These are phyloP conservation scores for Drosophila sturtevanti DNA, from an alignment of 1,140 invertebrate species.

Conservation along the genomic window DNA sequence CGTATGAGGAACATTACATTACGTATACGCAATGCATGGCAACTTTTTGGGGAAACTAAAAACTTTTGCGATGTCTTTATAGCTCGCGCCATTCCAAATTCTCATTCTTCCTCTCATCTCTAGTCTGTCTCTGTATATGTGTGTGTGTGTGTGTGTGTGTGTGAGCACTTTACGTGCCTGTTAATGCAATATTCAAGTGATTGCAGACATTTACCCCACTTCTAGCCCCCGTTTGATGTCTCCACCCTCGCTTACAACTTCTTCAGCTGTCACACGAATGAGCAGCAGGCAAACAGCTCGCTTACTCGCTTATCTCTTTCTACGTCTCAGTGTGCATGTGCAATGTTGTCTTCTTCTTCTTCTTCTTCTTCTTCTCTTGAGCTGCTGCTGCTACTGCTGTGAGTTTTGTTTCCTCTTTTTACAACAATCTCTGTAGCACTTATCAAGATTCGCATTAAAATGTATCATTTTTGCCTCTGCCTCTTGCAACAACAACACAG, in stretches of 20 bases:
- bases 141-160: slow-evolving; percentile 32
- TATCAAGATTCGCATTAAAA: slow-evolving; percentile 83
- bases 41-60: slow-evolving; percentile 60
- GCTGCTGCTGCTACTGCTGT: slow-evolving; percentile 23
- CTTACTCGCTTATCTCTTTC: slow-evolving; percentile 61
- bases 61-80: slow-evolving; percentile 76
- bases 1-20: slow-evolving; percentile 74
- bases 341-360: slow-evolving; percentile 29
- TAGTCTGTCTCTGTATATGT: slow-evolving; percentile 13
- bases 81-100: slow-evolving; percentile 41
- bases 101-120: not conserved
- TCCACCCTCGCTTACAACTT: slow-evolving; percentile 67
- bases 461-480: slow-evolving; percentile 80
- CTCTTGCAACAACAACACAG: slow-evolving; percentile 38
- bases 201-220: slow-evolving; percentile 56
- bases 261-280: slow-evolving; percentile 78
- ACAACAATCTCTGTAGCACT: slow-evolving; percentile 72
- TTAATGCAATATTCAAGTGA: slow-evolving; percentile 82
- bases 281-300: slow-evolving; percentile 38
- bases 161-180: slow-evolving; percentile 71
- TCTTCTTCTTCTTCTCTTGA: slow-evolving; percentile 27
- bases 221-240: not conserved
- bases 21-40: slow-evolving; percentile 61
- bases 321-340: slow-evolving; percentile 52
- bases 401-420: slow-evolving; percentile 72